Conservation (phyloP, 2,797 vertebrate genomes). For the Scyliorhinus canicula region DNA sequence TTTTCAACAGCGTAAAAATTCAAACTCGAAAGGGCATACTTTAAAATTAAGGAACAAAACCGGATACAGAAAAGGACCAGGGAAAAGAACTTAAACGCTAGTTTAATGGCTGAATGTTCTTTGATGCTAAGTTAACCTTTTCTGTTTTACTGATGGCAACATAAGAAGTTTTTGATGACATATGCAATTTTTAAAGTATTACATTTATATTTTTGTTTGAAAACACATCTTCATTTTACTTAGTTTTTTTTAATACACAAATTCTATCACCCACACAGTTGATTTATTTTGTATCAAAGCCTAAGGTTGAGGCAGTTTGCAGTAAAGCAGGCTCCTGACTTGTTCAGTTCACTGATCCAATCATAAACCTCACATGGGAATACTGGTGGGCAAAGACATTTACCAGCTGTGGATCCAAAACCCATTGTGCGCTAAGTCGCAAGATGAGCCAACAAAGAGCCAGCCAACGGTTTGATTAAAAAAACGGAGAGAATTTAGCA, state of each 20-base stretch:
- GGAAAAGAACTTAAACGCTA: not conserved
- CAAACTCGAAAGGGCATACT: not conserved
- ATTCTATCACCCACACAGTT: not conserved
- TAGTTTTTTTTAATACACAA: not conserved
- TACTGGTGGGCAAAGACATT: conserved; percentile 55
- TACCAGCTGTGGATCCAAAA: conserved; percentile 62
- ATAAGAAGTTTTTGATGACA: not conserved
- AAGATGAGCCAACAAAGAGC: not conserved
- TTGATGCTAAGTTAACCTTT: not conserved
- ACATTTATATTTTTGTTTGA: not conserved
- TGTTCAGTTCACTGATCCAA: conserved; percentile 41
- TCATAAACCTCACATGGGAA: conserved; percentile 51
- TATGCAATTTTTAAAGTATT: not conserved
- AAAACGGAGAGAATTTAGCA: not conserved
- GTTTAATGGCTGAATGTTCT: not conserved
- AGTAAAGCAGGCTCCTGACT: conserved; percentile 39
- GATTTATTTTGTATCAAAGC: not conserved
- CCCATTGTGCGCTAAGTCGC: conserved; percentile 40
- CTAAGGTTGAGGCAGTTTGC: not conserved
- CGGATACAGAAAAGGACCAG: not conserved
- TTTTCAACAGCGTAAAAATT: not conserved
- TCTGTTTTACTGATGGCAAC: not conserved
- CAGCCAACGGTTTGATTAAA: not conserved
- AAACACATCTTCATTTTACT: not conserved
- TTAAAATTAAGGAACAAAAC: not conserved